Evolutionary conservation across 2,888 invertebrate genomes (phyloP), one percentile per base, ranked within the genome.

Genomic region (Cheilosia vernalis): DNA sequence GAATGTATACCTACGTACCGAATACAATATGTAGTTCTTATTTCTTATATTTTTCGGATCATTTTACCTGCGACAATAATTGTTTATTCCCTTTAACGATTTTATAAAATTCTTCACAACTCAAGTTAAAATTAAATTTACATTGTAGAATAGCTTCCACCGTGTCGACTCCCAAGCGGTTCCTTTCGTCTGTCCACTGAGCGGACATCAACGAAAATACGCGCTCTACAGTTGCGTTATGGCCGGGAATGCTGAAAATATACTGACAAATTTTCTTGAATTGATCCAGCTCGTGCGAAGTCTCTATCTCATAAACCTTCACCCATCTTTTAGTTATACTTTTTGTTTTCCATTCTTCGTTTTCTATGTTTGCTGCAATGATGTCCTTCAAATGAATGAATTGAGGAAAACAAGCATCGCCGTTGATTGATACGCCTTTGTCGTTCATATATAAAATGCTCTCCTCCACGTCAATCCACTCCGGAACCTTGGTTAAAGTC

Each of bases 21-120:
- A 64, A 15, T 69, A 40, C 13, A 51, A 61, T 61, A 30, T 30
- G 5, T n/a, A n/a, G n/a, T n/a, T 73, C 33, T 47, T 56, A 13
- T 42, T 53, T 73, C 63, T 63, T 55, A 73, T 63, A 73, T 63
- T 73, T 61, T 44, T 73, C 61, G 63, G 53, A 73, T 44, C 55
- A 61, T 40, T 70, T 70, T 60, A 70, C 37, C 51, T 60, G 60
- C n/a, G 70, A 70, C 49, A 60, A 60, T 51, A 70, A 58, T 24
- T 69, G 37, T 49, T 61, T 27, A 61, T 61, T 72, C 61, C 53
- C 61, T 61, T 72, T 72, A 53, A 61, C 42, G 42, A 72, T 61
- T 72, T 61, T 61, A 72, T 61, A 61, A 53, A 72, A 72, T 72
- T 72, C 53, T 72, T 53, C 61, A 53, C 61, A 61, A 44, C 17